phyloP scores from a whole-genome alignment of 1,140 invertebrate species.

The Drosophila varians region DNA sequence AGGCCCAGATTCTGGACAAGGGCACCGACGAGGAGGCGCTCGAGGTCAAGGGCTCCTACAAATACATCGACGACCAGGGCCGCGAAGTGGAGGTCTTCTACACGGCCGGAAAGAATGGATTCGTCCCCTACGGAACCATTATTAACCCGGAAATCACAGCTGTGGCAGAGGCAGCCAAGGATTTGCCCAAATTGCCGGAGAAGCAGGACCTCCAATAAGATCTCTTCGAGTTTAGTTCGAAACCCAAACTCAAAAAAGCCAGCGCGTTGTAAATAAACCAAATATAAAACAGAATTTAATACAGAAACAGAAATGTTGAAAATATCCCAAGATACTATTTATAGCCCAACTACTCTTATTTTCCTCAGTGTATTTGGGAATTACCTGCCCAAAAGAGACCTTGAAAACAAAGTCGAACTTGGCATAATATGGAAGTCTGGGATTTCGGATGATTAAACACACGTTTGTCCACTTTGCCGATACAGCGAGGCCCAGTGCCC shows the following conservation, averaged over 20 bases:
- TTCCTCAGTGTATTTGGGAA: background rate
- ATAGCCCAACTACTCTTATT: background rate
- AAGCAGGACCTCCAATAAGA: constrained; percentile 6
- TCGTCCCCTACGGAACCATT: constrained; percentile 58
- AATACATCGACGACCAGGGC: constrained; percentile 59
- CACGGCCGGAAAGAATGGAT: constrained; percentile 76
- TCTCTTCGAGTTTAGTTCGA: constrained; percentile 8
- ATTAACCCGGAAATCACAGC: constrained; percentile 71
- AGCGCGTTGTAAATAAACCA: constrained; percentile 19
- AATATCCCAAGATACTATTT: background rate
- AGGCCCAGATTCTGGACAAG: constrained; percentile 30
- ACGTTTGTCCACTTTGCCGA: constrained; percentile 39
- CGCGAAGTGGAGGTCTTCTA: constrained; percentile 69
- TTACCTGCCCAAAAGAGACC: constrained; percentile 25
- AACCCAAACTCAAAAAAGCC: background rate
- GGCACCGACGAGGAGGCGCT: constrained; percentile 58
- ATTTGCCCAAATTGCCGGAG: constrained; percentile 57
- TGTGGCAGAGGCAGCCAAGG: constrained; percentile 67
- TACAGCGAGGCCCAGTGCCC: constrained; percentile 38
- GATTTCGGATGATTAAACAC: constrained; percentile 32
- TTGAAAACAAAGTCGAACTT: constrained; percentile 23
- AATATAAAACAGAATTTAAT: constrained; percentile 5
- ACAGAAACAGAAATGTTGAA: background rate
- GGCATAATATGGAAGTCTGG: constrained; percentile 16
- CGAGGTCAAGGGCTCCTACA: constrained; percentile 70